These are phyloP conservation scores for Lonchura striata DNA, from an alignment of 2,113 vertebrate species.

Conservation along the genomic window DNA sequence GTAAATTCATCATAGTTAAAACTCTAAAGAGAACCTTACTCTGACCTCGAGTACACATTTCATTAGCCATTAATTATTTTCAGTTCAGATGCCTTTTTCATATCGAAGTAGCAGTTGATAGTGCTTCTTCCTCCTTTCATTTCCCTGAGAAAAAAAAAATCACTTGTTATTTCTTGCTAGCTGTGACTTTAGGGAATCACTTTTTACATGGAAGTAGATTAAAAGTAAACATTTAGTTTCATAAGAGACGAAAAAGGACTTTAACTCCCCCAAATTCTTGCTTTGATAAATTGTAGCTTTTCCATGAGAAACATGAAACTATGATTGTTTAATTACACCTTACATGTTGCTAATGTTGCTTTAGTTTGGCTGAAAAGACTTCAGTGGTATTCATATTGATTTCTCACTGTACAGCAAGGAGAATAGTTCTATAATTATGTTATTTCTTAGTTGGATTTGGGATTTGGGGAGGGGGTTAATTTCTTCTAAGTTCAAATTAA, in stretches of 20 bases:
- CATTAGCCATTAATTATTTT: conserved; percentile 36
- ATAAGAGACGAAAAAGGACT: background rate
- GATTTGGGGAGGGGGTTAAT: background rate
- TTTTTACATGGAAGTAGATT: background rate
- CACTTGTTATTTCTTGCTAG: background rate
- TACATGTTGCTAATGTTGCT: background rate
- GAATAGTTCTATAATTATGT: background rate
- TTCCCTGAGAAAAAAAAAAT: background rate
- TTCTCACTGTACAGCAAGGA: background rate
- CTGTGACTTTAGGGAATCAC: background rate
- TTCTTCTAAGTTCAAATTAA: background rate
- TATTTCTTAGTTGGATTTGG: background rate
- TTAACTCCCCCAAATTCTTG: background rate
- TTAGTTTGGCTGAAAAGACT: background rate
- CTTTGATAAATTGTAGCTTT: background rate
- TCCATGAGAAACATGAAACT: background rate
- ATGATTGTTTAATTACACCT: background rate
- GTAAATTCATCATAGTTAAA: background rate
- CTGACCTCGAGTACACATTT: conserved; percentile 41
- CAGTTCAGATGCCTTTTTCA: conserved; percentile 36
- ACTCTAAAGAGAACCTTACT: background rate
- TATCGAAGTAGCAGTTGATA: conserved; percentile 4
- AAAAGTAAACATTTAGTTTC: background rate
- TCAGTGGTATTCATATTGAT: background rate
- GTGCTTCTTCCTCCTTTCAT: background rate